Conservation (phyloP, 2,113 vertebrate genomes). For the Semnornis frantzii region DNA sequence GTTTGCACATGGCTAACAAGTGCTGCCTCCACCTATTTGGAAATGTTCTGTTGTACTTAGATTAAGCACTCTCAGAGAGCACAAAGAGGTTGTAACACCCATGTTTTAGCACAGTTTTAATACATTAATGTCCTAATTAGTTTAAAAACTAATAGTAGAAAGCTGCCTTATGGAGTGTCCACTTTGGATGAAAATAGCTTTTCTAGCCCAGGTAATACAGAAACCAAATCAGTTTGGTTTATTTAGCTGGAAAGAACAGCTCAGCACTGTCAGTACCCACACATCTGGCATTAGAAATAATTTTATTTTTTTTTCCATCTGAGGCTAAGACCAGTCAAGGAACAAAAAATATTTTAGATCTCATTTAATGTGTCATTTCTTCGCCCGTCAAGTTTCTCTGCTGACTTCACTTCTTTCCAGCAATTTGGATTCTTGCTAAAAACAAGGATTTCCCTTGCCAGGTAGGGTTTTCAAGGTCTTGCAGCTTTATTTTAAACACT, state of each 20-base stretch:
- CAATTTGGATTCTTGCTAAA: neutral
- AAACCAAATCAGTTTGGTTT: neutral
- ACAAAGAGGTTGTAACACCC: rapidly evolving
- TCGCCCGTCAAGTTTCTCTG: neutral
- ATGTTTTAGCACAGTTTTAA: neutral
- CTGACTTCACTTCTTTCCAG: neutral
- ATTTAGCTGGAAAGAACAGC: neutral
- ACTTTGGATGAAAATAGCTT: neutral
- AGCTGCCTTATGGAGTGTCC: neutral
- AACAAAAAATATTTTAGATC: neutral
- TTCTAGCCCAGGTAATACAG: neutral
- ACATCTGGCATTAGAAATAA: neutral
- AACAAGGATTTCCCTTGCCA: neutral
- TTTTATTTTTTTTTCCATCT: neutral
- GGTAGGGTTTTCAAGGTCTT: neutral
- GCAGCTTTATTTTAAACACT: neutral
- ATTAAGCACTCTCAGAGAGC: neutral
- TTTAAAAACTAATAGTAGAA: rapidly evolving
- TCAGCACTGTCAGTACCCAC: neutral
- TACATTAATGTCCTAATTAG: neutral
- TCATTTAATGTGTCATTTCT: neutral
- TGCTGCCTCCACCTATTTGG: neutral
- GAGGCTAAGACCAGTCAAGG: neutral
- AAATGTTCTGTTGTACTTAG: neutral
- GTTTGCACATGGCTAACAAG: rapidly evolving